Evolutionary conservation across 23 tunicate species (phyloP).

Genomic region (Phallusia fumigata): DNA sequence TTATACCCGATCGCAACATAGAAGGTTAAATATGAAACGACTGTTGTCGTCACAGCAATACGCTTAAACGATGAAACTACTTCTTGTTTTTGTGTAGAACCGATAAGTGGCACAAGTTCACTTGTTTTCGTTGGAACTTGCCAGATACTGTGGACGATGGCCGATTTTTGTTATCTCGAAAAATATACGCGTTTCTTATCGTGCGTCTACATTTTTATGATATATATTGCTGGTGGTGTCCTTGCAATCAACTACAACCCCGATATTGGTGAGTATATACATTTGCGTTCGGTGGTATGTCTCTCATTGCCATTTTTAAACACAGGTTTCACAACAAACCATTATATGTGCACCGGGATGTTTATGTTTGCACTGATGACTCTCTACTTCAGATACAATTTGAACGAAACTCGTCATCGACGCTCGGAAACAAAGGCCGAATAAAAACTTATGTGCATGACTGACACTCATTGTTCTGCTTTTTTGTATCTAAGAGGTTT

Average conservation of each 20-base stretch:
- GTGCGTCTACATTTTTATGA: not conserved
- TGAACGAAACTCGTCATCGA: no score
- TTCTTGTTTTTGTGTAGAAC: not conserved
- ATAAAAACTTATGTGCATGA: no score
- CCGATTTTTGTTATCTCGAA: not conserved
- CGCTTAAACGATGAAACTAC: not conserved
- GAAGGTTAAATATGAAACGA: not conserved
- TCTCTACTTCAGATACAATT: not conserved
- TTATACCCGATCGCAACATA: no score
- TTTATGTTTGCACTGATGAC: not conserved
- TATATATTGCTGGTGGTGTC: not conserved
- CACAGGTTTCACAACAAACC: not conserved
- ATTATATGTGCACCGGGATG: not conserved
- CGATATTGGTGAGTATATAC: not conserved
- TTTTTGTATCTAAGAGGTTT: no score
- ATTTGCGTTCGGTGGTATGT: not conserved
- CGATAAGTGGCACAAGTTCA: not conserved
- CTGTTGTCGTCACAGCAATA: not conserved
- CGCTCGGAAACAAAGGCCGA: no score
- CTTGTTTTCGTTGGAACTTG: not conserved
- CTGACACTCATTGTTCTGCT: no score
- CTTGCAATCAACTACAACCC: not conserved
- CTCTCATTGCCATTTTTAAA: no score
- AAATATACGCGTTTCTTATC: not conserved
- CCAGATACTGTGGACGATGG: not conserved